Conservation (phyloP, 2,797 vertebrate species). For the Rhinogobio ventralis region DNA sequence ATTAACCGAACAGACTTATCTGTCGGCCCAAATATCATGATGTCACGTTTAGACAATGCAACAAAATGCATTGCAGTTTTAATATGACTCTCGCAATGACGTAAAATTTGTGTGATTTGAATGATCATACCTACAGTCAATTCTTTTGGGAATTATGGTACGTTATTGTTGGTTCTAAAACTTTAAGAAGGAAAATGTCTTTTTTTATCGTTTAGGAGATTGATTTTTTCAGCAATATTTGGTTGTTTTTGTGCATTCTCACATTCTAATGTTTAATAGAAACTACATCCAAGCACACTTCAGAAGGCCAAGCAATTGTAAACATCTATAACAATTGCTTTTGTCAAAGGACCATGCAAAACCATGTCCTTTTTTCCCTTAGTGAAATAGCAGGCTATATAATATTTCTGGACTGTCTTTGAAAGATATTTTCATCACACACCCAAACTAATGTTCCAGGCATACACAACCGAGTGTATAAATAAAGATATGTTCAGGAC, state of each 20-base stretch:
- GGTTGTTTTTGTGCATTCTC: slow-evolving; percentile 8
- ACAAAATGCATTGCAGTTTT: background rate
- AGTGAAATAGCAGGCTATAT: background rate
- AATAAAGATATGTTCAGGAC: slow-evolving; percentile 3
- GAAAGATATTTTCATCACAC: slow-evolving; percentile 9
- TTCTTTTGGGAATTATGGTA: background rate
- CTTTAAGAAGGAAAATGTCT: too few species aligned
- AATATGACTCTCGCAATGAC: background rate
- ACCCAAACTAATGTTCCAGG: background rate
- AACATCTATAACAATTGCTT: background rate
- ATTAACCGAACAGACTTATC: background rate
- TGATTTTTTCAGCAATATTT: background rate
- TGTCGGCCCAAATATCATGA: background rate
- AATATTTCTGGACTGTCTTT: background rate
- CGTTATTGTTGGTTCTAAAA: background rate
- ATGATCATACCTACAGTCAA: background rate
- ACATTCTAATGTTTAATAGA: background rate
- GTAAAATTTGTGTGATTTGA: background rate
- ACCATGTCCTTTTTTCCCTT: background rate
- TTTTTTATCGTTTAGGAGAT: background rate
- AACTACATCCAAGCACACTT: background rate
- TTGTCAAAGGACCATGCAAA: slow-evolving; percentile 4
- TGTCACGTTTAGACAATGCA: background rate
- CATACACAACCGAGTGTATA: background rate
- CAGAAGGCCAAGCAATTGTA: background rate